These are phyloP conservation scores for Trichonephila inaurata DNA, from an alignment of 1,140 invertebrate species.

Conservation along the genomic window DNA sequence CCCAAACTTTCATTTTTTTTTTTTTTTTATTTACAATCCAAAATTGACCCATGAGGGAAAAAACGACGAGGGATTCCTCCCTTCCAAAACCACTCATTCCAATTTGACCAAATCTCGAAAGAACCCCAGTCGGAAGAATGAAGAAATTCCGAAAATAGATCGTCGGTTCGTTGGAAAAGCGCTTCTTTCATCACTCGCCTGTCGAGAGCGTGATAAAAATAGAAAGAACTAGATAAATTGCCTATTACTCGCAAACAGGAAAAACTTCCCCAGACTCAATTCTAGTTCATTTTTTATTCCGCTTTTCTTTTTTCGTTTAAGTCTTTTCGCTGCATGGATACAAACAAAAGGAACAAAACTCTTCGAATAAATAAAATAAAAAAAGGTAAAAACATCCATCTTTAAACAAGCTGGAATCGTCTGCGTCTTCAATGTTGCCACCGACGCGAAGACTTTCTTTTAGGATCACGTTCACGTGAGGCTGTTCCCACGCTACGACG, in stretches of 20 bases:
- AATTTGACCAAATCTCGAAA: conserved; percentile 6
- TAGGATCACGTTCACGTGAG: conserved; percentile 47
- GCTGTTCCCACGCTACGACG: conserved; percentile 62
- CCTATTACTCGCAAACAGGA: conserved; percentile 70
- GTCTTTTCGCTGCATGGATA: background rate
- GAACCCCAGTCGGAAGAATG: background rate
- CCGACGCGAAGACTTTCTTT: conserved; percentile 29
- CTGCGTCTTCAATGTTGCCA: conserved; percentile 35
- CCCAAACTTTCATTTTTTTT: no score
- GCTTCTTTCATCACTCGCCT: conserved; percentile 46
- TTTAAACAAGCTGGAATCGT: conserved; percentile 46
- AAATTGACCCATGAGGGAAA: background rate
- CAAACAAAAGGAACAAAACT: conserved; percentile 62
- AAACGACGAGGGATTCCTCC: background rate
- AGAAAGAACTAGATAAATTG: conserved; percentile 63
- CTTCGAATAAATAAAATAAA: background rate
- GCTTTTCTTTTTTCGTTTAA: conserved; percentile 31
- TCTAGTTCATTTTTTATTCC: conserved; percentile 56
- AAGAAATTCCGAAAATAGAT: conserved; percentile 53
- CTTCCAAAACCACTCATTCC: background rate
- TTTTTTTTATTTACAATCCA: background rate
- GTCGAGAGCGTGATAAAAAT: conserved; percentile 65
- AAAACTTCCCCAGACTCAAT: conserved; percentile 50
- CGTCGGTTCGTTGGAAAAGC: conserved; percentile 16
- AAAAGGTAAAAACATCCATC: conserved; percentile 39